These are phyloP conservation scores for Perca schrenkii DNA, from an alignment of 2,113 vertebrate species.

Conservation along the genomic window DNA sequence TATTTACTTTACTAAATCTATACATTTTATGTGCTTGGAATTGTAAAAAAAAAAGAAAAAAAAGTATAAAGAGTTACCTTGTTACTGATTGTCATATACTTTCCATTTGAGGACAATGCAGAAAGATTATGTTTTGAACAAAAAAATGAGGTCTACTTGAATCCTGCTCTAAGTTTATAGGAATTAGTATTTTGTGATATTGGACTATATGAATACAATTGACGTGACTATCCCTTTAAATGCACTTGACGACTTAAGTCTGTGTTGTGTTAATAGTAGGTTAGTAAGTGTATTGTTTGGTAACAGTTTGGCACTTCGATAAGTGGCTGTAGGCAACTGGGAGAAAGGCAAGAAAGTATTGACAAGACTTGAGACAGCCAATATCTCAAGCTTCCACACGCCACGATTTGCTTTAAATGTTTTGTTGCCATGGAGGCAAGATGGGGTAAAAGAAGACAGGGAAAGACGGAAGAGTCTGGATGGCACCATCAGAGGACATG, in stretches of 20 bases:
- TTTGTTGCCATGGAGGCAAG: constrained; percentile 35
- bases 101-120: background rate
- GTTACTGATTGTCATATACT: background rate
- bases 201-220: background rate
- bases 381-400: constrained; percentile 50
- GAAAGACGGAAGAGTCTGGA: background rate
- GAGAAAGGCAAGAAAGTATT: constrained; percentile 49
- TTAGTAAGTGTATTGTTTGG: constrained; percentile 25
- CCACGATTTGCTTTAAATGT: constrained; percentile 42
- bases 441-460: background rate
- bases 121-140: background rate
- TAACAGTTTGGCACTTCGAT: constrained; percentile 36
- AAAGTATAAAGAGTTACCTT: background rate
- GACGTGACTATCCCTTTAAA: constrained; percentile 2
- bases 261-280: constrained; percentile 21
- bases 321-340: constrained; percentile 22
- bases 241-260: background rate
- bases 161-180: background rate
- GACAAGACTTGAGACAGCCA: constrained; percentile 38
- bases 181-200: background rate
- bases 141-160: background rate
- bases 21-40: background rate
- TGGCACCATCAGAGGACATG: background rate
- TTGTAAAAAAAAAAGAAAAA: background rate
- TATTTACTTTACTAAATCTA: background rate